Conservation (phyloP, 2,797 vertebrate genomes). For the Diglossa cyanea region DNA sequence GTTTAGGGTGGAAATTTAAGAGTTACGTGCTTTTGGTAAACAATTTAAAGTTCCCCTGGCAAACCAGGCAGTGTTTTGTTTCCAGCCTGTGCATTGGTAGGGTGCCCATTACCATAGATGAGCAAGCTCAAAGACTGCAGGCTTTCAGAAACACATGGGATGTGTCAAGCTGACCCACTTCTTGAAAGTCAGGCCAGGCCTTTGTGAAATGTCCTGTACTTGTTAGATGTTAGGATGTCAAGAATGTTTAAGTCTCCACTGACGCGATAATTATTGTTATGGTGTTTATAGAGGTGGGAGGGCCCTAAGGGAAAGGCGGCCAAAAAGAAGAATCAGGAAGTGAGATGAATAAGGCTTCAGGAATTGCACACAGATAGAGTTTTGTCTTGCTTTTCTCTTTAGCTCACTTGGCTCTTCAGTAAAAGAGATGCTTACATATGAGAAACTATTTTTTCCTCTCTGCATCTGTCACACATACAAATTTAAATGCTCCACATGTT, state of each 20-base stretch:
- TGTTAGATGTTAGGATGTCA: slow-evolving; percentile 39
- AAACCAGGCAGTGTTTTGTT: slow-evolving; percentile 26
- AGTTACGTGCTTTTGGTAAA: accelerated
- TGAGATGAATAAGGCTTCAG: slow-evolving; percentile 41
- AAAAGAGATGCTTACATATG: neutral
- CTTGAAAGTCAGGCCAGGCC: slow-evolving; percentile 30
- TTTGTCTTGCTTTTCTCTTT: slow-evolving; percentile 8
- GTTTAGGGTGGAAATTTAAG: neutral
- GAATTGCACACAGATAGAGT: slow-evolving; percentile 24
- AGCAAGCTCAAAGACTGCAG: slow-evolving; percentile 49
- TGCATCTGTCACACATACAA: neutral
- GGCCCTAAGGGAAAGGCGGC: slow-evolving; percentile 51
- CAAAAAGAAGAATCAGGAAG: slow-evolving; percentile 54
- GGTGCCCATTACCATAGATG: slow-evolving; percentile 65
- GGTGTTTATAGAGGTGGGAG: slow-evolving; percentile 52
- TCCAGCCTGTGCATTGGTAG: slow-evolving; percentile 1
- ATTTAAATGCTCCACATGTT: neutral
- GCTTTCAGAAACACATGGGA: slow-evolving; percentile 50
- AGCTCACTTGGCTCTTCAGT: neutral
- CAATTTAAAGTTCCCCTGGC: neutral
- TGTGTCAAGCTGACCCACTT: slow-evolving; percentile 68
- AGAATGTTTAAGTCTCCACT: slow-evolving; percentile 47
- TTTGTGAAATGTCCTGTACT: slow-evolving; percentile 48
- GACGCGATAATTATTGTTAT: slow-evolving; percentile 46
- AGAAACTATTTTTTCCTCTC: neutral